Base-by-base conservation (phyloP, 2,113 vertebrate genomes). In the Neopipo cinnamomea region DNA sequence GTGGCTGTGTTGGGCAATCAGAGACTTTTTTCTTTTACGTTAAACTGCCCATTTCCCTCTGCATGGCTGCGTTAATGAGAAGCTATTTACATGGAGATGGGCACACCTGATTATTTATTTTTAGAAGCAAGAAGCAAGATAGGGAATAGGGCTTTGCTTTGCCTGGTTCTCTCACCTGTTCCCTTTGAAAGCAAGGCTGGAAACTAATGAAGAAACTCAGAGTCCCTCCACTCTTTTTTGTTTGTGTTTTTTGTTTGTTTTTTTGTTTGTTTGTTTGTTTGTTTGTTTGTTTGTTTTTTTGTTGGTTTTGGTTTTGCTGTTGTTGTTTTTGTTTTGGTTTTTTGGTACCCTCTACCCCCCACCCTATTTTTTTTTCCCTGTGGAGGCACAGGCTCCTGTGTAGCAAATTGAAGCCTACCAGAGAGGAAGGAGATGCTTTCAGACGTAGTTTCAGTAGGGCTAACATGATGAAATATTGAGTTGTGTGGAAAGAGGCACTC, bases 281-380 rank as follows among this genome's bases (percentile, higher is more conserved):
- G 21, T 11, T 31, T 8, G 28, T n/a, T n/a, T n/a, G n/a, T n/a
- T n/a, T 52, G 65, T 44, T n/a, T n/a, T n/a, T n/a, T n/a, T n/a
- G n/a, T n/a, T n/a, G n/a, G n/a, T n/a, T n/a, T n/a, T n/a, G n/a
- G 31, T 46, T 66, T 47, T 49, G 11, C 8, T 12, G 22, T 49
- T 47, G 46, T 19, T 49, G 12, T 22, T 47, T 22, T 49, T 22
- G 46, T 22, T 47, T 47, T 22, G 46, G 5, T 49, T 52, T 27
- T 53, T 72, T 28, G 2, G 9, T 39, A 7, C 6, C 4, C 9
- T 5, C 10, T 12, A 5, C 7, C 6, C 6, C 6, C 22, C 2
- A 6, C 8, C 3, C 23, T 4, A 2, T 11, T 24, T 61, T 53
- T 24, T 27, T 35, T 31, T 21, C 53, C 59, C 33, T 12, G 20